Conservation (phyloP, 2,797 vertebrate species). For the Pampus argenteus region DNA sequence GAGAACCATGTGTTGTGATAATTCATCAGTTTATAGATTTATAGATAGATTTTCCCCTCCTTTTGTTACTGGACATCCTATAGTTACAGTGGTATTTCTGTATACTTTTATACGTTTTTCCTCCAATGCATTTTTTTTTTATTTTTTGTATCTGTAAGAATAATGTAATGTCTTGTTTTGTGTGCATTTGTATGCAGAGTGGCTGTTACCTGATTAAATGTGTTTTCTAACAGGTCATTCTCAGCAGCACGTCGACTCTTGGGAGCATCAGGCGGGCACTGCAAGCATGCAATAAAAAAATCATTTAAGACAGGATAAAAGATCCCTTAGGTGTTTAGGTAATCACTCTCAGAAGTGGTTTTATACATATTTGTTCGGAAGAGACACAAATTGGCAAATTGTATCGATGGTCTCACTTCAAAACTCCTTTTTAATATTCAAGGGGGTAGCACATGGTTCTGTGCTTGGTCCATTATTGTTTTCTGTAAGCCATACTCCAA, state of each 20-base stretch:
- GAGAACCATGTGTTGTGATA: conserved; percentile 31
- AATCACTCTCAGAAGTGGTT: neutral
- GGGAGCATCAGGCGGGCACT: conserved; percentile 90
- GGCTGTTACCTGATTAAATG: conserved; percentile 83
- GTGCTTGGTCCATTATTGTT: neutral
- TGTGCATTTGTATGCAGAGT: neutral
- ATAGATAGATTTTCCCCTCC: neutral
- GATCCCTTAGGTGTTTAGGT: neutral
- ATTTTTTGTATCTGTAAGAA: neutral
- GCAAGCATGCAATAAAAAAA: conserved; percentile 3
- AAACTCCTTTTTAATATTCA: too few relatives aligned
- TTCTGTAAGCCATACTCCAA: too few relatives aligned
- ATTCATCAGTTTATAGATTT: conserved; percentile 4
- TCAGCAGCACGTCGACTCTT: conserved; percentile 94
- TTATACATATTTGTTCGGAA: neutral
- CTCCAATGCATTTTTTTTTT: conserved; percentile 52
- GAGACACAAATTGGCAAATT: neutral
- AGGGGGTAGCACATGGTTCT: neutral
- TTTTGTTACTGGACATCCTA: neutral
- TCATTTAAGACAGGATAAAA: neutral
- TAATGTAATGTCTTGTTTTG: neutral
- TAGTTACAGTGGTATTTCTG: neutral
- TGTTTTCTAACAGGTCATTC: conserved; percentile 88
- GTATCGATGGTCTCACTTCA: neutral
- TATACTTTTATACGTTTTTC: neutral